Evolutionary conservation across 2,113 vertebrate genomes (phyloP).

Genomic region (Poeciliopsis prolifica): DNA sequence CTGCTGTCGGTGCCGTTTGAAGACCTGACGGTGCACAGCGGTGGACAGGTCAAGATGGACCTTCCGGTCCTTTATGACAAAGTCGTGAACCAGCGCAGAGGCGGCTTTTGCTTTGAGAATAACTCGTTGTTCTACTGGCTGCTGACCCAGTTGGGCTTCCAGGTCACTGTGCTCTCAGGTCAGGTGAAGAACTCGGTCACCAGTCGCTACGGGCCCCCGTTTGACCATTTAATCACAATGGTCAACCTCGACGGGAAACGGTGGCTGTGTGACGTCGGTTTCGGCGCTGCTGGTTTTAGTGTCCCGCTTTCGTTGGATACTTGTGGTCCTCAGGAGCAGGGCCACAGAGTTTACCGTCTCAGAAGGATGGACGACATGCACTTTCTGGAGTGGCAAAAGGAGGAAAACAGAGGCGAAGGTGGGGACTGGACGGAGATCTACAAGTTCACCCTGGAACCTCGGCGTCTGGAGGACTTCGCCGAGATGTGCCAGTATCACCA

Average conservation of each 20-base stretch:
- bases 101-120: constrained; percentile 81
- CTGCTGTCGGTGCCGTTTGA: constrained; percentile 78
- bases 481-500: constrained; percentile 82
- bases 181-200: constrained; percentile 69
- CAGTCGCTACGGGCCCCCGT: constrained; percentile 68
- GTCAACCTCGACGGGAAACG: constrained; percentile 63
- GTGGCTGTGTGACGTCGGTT: constrained; percentile 82
- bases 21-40: constrained; percentile 77
- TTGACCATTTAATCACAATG: constrained; percentile 76
- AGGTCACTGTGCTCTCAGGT: constrained; percentile 63
- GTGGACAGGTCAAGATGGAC: constrained; percentile 60
- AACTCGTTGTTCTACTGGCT: constrained; percentile 82
- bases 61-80: constrained; percentile 73
- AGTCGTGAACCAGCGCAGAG: constrained; percentile 70
- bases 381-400: constrained; percentile 66
- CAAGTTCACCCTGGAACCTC: constrained; percentile 78
- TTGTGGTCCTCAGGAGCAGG: constrained; percentile 64
- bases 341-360: constrained; percentile 71
- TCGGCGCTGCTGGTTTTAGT: constrained; percentile 63
- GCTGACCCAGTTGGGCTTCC: constrained; percentile 71
- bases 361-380: constrained; percentile 19
- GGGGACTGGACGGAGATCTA: constrained; percentile 66
- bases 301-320: constrained; percentile 75
- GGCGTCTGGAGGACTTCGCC: constrained; percentile 68
- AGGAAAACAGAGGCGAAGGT: constrained; percentile 25